Percentiles rank a stretch among this genome's conserved stretches.
Evolutionary conservation across 2,113 vertebrate species (phyloP).

Genomic region (Lates calcarifer): DNA sequence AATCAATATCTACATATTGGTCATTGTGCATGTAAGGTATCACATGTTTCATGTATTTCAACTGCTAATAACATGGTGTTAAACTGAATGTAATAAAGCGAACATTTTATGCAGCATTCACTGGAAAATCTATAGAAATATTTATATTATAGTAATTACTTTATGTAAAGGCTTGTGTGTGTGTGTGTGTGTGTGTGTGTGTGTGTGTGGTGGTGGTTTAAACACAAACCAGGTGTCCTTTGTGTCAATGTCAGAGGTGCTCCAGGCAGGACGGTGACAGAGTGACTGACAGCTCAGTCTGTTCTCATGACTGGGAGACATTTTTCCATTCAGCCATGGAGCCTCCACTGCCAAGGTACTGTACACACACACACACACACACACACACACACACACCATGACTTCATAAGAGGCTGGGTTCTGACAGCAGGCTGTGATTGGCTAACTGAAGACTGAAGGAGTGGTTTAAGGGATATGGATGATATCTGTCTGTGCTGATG

Average conservation of each 20-base stretch:
- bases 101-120: not conserved
- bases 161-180: not conserved
- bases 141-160: not conserved
- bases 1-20: too few relatives aligned
- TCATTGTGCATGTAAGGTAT: not conserved
- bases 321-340: conserved; percentile 38
- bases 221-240: conserved; percentile 2
- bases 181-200: not conserved
- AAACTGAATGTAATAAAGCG: not conserved
- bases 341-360: not conserved
- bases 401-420: conserved; percentile 26
- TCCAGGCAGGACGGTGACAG: conserved; percentile 31
- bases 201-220: not conserved
- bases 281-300: conserved; percentile 54
- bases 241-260: conserved; percentile 23
- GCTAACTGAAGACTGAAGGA: not conserved
- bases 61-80: not conserved
- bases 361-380: conserved; percentile 8
- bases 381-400: conserved; percentile 21
- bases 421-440: conserved; percentile 33
- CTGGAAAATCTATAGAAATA: not conserved
- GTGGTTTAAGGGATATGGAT: not conserved
- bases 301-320: conserved; percentile 5
- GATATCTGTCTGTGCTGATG: not conserved
- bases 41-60: not conserved